These are phyloP conservation scores for Isotomurus palustris DNA, from an alignment of 2,888 invertebrate species.

Conservation along the genomic window DNA sequence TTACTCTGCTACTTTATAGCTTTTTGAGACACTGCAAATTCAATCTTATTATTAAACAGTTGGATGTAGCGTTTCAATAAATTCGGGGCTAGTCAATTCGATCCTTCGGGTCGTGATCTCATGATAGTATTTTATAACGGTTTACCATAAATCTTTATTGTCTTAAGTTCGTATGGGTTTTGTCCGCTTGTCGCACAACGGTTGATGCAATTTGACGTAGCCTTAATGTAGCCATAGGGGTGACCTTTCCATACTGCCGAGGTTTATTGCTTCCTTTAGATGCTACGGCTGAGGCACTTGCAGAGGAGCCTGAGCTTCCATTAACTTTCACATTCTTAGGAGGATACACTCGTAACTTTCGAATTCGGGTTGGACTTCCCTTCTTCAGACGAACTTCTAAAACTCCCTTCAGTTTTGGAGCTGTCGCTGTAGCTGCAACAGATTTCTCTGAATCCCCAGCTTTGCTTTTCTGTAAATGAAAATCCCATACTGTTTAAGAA, in stretches of 20 bases:
- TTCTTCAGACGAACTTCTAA: slow-evolving; percentile 41
- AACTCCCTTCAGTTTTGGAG: slow-evolving; percentile 40
- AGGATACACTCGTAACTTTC: slow-evolving; percentile 40
- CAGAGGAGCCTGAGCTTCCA: background rate
- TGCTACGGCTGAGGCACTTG: background rate
- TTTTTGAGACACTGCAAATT: too few species aligned
- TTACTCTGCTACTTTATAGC: too few species aligned
- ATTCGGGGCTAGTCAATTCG: too few species aligned
- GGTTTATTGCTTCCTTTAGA: background rate
- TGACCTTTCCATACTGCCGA: slow-evolving; percentile 32
- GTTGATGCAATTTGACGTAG: slow-evolving; percentile 39
- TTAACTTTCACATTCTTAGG: slow-evolving; percentile 33
- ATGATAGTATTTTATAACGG: too few species aligned
- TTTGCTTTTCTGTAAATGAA: slow-evolving; percentile 6
- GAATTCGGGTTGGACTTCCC: slow-evolving; percentile 37
- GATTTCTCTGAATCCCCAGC: background rate
- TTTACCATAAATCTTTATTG: too few species aligned
- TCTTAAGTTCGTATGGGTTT: too few species aligned
- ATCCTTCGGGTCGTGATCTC: too few species aligned
- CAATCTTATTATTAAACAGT: too few species aligned
- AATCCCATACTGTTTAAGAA: too few species aligned
- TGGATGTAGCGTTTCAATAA: too few species aligned
- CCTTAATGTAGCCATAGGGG: slow-evolving; percentile 40
- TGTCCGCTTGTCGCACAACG: slow-evolving; percentile 38
- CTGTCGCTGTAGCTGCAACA: slow-evolving; percentile 38